Evolutionary conservation across 2,888 invertebrate species (phyloP), one percentile per base, ranked within the genome.

Genomic region (Flabesymbios commensalis): DNA sequence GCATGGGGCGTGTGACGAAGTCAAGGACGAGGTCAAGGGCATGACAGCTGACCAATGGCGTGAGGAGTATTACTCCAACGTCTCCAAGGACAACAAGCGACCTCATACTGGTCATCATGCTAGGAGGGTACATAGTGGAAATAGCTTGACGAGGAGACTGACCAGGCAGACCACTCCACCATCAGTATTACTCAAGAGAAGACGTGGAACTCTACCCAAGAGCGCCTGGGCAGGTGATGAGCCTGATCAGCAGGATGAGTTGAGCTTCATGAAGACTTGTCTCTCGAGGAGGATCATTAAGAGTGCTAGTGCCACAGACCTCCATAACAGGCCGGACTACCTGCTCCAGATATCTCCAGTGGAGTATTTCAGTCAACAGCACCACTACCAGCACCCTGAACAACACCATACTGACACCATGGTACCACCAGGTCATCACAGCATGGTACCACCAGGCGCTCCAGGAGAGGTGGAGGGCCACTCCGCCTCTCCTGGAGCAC

Each of bases 291-390:
- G 31, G 33, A 17, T 10, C 41, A 41, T 39, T 45, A 24, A 10
- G 56, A 49, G 72, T 60, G 75, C 73, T 10, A 72, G 74, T 59
- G 51, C 60, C 17, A 64, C 57, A 28, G 76, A 78, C 57, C 69
- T 77, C 43, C 65, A 76, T 22, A 78, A 78, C 61, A 73, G 70
- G n/a, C 73, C 74, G 3, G 75, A 76, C 51, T 74, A 75, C 61
- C 65, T 78, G 22, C 70, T 76, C 51, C 52, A 64, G 52, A 42
- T 58, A 64, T 54, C 63, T 19, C 58, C 55, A 26, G 28, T 45
- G 19, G 49, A 36, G 24, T 39, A 47, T 39, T 54, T 48, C 55
- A 41, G 14, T 19, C 19, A 17, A 36, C 31, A 10, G 32, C 55
- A 5, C 17, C 47, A 31, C 32, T 10, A 14, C 26, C 31, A 19